Conservation (phyloP, 1,140 invertebrate species). For the Papilio polytes region DNA sequence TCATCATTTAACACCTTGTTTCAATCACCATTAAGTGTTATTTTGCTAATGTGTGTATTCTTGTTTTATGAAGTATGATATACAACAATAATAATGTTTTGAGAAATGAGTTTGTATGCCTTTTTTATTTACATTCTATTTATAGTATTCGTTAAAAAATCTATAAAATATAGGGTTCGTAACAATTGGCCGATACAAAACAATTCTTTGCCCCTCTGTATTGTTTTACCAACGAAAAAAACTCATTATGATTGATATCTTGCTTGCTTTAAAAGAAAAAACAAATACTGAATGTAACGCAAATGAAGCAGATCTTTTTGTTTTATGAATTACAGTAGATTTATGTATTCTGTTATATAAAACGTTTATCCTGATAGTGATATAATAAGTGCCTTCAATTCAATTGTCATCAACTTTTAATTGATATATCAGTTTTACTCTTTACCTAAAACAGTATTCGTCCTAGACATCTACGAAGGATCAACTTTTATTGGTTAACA, state of each 20-base stretch:
- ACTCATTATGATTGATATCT: slow-evolving; percentile 17
- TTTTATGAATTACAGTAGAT: background rate
- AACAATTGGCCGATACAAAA: slow-evolving; percentile 24
- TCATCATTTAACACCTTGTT: background rate
- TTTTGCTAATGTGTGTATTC: too few species aligned
- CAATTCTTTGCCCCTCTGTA: background rate
- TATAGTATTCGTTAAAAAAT: slow-evolving; percentile 24
- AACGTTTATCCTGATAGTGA: background rate
- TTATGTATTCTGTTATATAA: background rate
- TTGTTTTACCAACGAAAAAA: slow-evolving; percentile 28
- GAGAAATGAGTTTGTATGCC: background rate
- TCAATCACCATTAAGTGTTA: too few species aligned
- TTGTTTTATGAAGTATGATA: too few species aligned
- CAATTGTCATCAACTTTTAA: too few species aligned
- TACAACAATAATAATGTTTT: background rate
- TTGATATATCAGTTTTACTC: too few species aligned
- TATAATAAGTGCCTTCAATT: too few species aligned
- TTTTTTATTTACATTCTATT: background rate
- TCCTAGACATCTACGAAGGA: background rate
- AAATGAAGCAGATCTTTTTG: background rate
- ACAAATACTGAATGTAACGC: background rate
- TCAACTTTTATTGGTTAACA: background rate
- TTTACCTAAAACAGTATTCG: background rate
- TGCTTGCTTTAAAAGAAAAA: slow-evolving; percentile 10
- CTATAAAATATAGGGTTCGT: slow-evolving; percentile 8